These are phyloP conservation scores for Macquaria australasica DNA, from an alignment of 2,113 vertebrate species.

Conservation along the genomic window DNA sequence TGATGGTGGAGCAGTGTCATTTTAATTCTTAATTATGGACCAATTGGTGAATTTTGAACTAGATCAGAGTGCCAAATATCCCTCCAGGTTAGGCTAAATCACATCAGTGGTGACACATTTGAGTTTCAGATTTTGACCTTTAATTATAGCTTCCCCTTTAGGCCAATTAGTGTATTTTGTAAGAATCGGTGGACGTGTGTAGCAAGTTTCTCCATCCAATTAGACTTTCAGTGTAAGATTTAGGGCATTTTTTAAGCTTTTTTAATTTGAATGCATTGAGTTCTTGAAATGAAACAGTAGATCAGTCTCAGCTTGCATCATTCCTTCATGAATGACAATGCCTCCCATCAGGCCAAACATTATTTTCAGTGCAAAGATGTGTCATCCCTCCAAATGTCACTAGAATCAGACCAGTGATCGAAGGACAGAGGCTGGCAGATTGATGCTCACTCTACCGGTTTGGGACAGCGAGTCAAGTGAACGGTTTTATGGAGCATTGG, in stretches of 20 bases:
- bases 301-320: not conserved
- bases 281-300: not conserved
- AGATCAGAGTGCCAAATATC: not conserved
- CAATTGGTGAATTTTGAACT: not conserved
- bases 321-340: not conserved
- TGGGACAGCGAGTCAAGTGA: conserved; percentile 15
- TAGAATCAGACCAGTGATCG: not conserved
- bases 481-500: not conserved
- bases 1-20: not conserved
- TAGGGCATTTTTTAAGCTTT: not conserved
- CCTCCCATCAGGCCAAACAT: not conserved
- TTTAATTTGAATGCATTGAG: not conserved
- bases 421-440: not conserved
- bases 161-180: not conserved
- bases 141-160: not conserved
- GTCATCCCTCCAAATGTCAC: not conserved
- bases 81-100: not conserved
- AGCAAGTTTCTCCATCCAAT: not conserved
- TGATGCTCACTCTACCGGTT: not conserved
- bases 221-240: not conserved
- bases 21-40: not conserved
- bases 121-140: conserved; percentile 21
- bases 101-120: conserved; percentile 1
- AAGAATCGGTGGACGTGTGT: not conserved
- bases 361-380: not conserved